These are phyloP conservation scores for Bugula neritina DNA, from an alignment of 2,888 invertebrate species.

Conservation along the genomic window DNA sequence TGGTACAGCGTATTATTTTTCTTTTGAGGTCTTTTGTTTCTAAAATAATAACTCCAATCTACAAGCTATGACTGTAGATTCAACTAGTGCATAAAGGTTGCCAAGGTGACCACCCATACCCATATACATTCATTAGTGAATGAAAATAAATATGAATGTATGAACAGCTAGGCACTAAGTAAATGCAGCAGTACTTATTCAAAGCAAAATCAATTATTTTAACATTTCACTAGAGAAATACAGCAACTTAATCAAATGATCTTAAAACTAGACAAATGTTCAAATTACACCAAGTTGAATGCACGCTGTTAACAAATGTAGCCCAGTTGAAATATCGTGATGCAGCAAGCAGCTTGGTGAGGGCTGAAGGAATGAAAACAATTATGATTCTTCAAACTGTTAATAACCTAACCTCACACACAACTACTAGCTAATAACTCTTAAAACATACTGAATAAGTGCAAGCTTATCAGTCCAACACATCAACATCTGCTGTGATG, in stretches of 20 bases:
- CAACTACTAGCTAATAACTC: too few species aligned
- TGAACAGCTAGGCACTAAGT: constrained; percentile 16
- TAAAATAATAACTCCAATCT: not conserved
- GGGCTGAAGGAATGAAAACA: too few species aligned
- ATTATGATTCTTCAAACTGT: too few species aligned
- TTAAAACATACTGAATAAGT: too few species aligned
- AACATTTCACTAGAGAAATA: constrained; percentile 16
- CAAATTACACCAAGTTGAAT: too few species aligned
- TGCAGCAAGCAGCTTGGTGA: too few species aligned
- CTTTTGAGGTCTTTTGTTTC: constrained; percentile 19
- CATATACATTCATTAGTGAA: constrained; percentile 12
- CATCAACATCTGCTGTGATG: too few species aligned
- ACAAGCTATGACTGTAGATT: not conserved
- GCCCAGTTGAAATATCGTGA: too few species aligned
- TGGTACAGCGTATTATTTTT: constrained; percentile 22
- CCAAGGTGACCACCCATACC: constrained; percentile 9
- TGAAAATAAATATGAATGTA: constrained; percentile 14
- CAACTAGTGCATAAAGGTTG: constrained; percentile 15
- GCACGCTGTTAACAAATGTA: too few species aligned
- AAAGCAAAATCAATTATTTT: constrained; percentile 24
- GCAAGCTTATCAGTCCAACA: too few species aligned
- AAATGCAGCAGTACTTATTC: not conserved
- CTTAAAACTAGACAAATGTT: too few species aligned
- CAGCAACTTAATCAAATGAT: not conserved
- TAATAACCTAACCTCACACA: too few species aligned